Evolutionary conservation across 2,113 vertebrate genomes (phyloP).

Genomic region (Acrocephalus kingi): DNA sequence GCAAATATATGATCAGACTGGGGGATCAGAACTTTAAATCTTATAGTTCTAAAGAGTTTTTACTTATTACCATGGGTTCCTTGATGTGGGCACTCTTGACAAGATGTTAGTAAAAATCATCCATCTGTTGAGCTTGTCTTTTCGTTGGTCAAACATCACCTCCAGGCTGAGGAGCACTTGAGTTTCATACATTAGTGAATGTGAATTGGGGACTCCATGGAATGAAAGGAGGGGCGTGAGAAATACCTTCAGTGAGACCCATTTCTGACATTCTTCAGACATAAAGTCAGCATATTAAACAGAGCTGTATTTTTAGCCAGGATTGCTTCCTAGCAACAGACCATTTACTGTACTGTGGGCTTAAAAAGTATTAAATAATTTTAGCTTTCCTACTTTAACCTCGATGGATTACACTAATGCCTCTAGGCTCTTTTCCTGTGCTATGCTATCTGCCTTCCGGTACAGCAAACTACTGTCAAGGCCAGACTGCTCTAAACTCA

Average conservation of each 20-base stretch:
- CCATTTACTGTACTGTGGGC: constrained; percentile 27
- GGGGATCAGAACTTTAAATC: not conserved
- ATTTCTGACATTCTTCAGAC: not conserved
- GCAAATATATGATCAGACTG: not conserved
- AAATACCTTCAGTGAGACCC: not conserved
- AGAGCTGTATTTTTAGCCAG: constrained; percentile 28
- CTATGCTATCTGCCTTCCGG: not conserved
- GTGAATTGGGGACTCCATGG: accelerated
- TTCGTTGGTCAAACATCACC: not conserved
- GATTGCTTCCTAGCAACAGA: constrained; percentile 35
- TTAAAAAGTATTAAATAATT: constrained; percentile 69
- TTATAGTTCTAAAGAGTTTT: not conserved
- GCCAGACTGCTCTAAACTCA: not conserved
- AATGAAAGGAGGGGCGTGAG: not conserved
- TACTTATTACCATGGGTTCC: not conserved
- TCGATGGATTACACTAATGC: constrained; percentile 54
- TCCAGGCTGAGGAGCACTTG: not conserved
- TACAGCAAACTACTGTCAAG: not conserved
- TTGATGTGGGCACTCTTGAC: not conserved
- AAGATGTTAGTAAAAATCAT: not conserved
- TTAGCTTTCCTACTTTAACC: constrained; percentile 61
- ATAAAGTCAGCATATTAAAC: not conserved
- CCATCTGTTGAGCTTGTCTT: not conserved
- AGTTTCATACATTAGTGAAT: not conserved
- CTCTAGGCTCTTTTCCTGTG: constrained; percentile 22